Evolutionary conservation across 2,797 vertebrate species (phyloP).

Genomic region (Crocidura indochinensis): DNA sequence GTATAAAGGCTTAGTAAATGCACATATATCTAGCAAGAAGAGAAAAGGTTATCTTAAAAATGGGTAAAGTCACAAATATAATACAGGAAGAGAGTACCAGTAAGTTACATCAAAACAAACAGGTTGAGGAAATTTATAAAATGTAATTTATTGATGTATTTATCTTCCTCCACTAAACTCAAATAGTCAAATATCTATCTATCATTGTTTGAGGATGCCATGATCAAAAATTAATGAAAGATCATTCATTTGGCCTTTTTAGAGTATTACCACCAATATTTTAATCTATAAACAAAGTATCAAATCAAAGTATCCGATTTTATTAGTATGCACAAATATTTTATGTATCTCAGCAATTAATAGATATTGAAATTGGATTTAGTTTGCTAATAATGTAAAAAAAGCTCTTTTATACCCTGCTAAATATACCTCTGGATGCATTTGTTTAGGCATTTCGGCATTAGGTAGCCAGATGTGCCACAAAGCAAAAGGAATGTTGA

Average conservation of each 20-base stretch:
- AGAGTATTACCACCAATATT: background rate
- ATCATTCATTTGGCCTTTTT: background rate
- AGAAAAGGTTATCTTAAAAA: background rate
- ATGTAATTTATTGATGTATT: background rate
- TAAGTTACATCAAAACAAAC: background rate
- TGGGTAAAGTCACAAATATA: background rate
- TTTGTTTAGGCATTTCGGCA: background rate
- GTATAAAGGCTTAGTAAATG: background rate
- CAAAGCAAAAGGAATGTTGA: background rate
- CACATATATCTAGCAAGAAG: background rate
- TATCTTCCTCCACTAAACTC: background rate
- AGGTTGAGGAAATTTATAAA: slow-evolving; percentile 3
- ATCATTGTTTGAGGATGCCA: background rate
- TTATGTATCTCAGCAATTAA: no score
- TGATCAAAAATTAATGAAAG: background rate
- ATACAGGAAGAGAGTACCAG: background rate
- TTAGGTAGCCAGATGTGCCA: background rate
- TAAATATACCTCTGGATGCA: background rate
- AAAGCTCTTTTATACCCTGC: background rate
- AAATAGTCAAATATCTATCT: background rate
- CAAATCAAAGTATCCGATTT: background rate
- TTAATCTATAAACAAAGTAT: background rate
- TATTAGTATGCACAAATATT: background rate
- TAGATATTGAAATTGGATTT: background rate
- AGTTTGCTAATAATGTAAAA: background rate